Conservation (phyloP, 2,888 invertebrate species). For the Leucophora obtusa region DNA sequence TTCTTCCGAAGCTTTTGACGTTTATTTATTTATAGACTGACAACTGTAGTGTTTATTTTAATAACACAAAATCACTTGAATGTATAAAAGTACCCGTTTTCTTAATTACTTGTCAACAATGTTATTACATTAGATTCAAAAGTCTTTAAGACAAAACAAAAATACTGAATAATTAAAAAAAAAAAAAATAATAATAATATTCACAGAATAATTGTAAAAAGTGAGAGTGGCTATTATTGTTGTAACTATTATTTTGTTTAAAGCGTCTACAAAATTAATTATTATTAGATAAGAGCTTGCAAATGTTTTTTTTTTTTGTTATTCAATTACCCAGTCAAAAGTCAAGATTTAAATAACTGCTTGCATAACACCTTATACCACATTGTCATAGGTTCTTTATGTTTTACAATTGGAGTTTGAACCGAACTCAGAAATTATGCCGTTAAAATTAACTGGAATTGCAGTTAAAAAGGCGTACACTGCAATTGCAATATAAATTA, state of each 20-base stretch:
- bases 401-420: no score
- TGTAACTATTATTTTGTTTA: not conserved
- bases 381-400: no score
- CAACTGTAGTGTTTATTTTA: not conserved
- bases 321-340: no score
- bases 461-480: no score
- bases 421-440: no score
- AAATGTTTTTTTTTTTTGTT: not conserved
- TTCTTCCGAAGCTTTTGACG: slow-evolving; percentile 14
- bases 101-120: slow-evolving; percentile 47
- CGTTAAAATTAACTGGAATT: no score
- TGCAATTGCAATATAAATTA: no score
- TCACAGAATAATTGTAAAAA: slow-evolving; percentile 11
- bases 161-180: not conserved
- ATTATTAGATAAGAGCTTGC: not conserved
- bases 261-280: not conserved
- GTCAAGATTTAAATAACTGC: no score
- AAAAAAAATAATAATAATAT: slow-evolving; percentile 2
- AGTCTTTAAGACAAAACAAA: slow-evolving; percentile 7
- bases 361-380: no score
- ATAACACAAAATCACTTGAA: slow-evolving; percentile 4
- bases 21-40: not conserved
- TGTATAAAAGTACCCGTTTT: slow-evolving; percentile 19
- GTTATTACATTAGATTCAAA: slow-evolving; percentile 27
- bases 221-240: slow-evolving; percentile 36